phyloP scores from a whole-genome alignment of 1,140 invertebrate species.

The Nasonia vitripennis region DNA sequence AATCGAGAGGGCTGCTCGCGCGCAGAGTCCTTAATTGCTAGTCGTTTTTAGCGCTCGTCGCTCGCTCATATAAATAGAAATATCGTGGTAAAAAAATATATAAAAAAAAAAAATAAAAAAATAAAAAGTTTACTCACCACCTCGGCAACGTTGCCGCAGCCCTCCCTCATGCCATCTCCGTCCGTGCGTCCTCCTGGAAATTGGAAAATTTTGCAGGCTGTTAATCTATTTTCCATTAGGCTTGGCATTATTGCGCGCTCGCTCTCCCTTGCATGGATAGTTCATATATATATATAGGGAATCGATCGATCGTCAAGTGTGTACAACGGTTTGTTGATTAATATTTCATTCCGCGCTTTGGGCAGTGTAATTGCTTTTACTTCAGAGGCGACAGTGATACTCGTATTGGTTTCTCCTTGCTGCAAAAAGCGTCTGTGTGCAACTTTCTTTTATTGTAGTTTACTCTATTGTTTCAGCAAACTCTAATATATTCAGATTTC shows the following conservation, averaged over 20 bases:
- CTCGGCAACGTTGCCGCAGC: conserved; percentile 74
- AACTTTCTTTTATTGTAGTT: too few relatives aligned
- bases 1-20: neutral
- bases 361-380: neutral
- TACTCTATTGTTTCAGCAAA: too few relatives aligned
- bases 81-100: too few relatives aligned
- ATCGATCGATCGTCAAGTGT: neutral
- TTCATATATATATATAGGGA: neutral
- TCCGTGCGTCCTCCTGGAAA: conserved; percentile 70
- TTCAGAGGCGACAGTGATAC: neutral
- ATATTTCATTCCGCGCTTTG: neutral
- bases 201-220: conserved; percentile 45
- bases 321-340: neutral
- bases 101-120: conserved; percentile 3
- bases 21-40: neutral
- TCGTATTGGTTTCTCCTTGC: neutral
- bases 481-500: neutral
- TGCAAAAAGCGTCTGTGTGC: neutral
- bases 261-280: neutral
- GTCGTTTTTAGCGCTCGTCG: neutral
- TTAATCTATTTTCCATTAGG: conserved; percentile 40
- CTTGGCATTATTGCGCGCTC: conserved; percentile 8
- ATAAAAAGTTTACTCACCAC: conserved; percentile 66
- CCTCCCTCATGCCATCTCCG: conserved; percentile 75
- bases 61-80: neutral